Evolutionary conservation across 1,140 invertebrate species (phyloP).

Genomic region (Lucilia sericata): DNA sequence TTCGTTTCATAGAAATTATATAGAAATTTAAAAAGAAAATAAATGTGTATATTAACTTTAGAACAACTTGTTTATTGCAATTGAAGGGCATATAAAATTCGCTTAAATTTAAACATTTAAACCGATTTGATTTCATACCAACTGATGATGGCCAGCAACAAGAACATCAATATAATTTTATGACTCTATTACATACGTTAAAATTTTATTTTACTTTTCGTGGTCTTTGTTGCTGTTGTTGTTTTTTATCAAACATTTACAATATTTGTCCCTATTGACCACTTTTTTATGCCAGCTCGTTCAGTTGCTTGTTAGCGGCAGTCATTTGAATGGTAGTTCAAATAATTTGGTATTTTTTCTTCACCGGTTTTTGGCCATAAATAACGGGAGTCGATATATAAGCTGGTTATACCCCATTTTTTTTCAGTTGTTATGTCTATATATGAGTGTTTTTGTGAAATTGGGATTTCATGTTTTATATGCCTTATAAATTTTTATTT

Average conservation of each 20-base stretch:
- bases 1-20: too few species aligned
- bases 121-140: neutral
- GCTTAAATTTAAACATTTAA: too few species aligned
- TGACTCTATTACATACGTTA: neutral
- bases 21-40: too few species aligned
- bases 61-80: too few species aligned
- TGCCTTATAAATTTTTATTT: neutral
- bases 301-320: neutral
- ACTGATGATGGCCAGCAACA: neutral
- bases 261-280: constrained; percentile 7
- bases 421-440: neutral
- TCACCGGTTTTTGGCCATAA: too few species aligned
- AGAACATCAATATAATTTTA: neutral
- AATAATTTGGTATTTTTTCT: too few species aligned
- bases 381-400: too few species aligned
- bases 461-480: neutral
- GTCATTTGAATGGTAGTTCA: too few species aligned
- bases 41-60: too few species aligned
- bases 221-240: neutral
- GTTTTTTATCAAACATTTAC: neutral
- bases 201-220: neutral
- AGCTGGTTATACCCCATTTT: too few species aligned
- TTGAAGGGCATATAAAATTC: too few species aligned
- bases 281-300: neutral
- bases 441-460: neutral